These are phyloP conservation scores for Notolepis coatsorum DNA, from an alignment of 2,797 vertebrate genomes.

Conservation along the genomic window DNA sequence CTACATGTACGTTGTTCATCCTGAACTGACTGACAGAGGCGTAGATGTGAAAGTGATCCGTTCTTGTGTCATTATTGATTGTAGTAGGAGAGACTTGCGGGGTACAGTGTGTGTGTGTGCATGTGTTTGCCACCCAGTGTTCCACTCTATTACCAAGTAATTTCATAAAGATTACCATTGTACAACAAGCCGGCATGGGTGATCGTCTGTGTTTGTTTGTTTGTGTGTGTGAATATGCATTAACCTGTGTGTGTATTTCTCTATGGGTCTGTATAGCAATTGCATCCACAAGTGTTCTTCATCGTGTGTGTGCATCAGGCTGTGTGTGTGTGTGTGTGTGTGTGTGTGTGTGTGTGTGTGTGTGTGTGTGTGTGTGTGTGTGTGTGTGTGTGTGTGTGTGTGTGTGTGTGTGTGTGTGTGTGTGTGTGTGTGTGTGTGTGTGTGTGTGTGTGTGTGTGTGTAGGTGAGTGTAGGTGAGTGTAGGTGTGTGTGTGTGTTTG, in stretches of 20 bases:
- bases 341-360: conserved; percentile 13
- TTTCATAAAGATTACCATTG: conserved; percentile 46
- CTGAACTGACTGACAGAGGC: not conserved
- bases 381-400: conserved; percentile 12
- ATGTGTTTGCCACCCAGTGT: not conserved
- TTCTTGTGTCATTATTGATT: conserved; percentile 56
- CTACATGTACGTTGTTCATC: conserved; percentile 19
- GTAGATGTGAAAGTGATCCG: conserved; percentile 34
- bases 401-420: not conserved
- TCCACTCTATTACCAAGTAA: not conserved
- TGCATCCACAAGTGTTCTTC: no score
- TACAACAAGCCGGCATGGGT: conserved; percentile 15
- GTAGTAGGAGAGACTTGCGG: conserved; percentile 22
- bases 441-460: conserved; percentile 15
- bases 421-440: not conserved
- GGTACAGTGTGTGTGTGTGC: conserved; percentile 23
- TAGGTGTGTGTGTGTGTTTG: conserved; percentile 9
- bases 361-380: conserved; percentile 6
- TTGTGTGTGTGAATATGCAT: conserved; percentile 12
- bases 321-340: not conserved
- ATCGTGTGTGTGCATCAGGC: not conserved
- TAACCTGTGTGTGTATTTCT: conserved; percentile 2
- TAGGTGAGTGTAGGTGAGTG: no score
- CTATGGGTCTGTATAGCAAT: conserved; percentile 13
- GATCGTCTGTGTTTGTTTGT: conserved; percentile 8